Percentiles rank a stretch among this genome's conserved stretches.
These are phyloP conservation scores for Palythoa caribaeorum DNA, from an alignment of 92 coral and sea anemone species.

Conservation along the genomic window DNA sequence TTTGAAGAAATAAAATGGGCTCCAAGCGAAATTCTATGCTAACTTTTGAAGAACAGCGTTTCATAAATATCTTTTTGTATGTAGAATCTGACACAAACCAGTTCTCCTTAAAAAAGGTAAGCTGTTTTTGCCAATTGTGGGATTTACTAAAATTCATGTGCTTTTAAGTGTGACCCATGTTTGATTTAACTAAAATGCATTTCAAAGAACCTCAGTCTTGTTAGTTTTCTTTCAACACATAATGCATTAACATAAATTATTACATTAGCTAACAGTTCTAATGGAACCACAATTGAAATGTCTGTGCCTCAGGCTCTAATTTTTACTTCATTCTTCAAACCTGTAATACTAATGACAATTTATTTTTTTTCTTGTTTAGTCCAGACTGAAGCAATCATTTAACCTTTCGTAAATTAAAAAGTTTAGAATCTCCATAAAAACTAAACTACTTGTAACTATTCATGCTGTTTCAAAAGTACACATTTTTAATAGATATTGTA, in stretches of 20 bases:
- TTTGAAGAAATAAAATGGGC: slow-evolving; percentile 15
- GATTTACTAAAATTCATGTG: not conserved
- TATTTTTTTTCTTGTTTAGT: no score
- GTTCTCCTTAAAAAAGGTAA: slow-evolving; percentile 26
- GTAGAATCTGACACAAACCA: slow-evolving; percentile 73
- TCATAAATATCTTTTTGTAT: slow-evolving; percentile 82
- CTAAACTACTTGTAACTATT: no score
- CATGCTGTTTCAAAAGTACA: no score
- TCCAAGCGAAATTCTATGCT: slow-evolving; percentile 49
- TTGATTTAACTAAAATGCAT: not conserved
- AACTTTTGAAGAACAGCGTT: slow-evolving; percentile 73
- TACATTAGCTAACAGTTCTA: not conserved
- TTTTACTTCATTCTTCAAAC: not conserved
- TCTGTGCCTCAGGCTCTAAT: not conserved
- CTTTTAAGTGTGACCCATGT: not conserved
- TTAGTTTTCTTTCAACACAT: not conserved
- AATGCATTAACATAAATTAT: not conserved
- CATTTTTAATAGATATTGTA: no score
- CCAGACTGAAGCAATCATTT: not conserved
- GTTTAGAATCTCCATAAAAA: no score
- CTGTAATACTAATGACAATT: not conserved
- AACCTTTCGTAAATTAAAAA: no score
- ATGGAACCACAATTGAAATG: slow-evolving; percentile 11
- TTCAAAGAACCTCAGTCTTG: not conserved
- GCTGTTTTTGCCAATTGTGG: not conserved